phyloP scores from a whole-genome alignment of 2,888 invertebrate species.

The Tenthredo livida region DNA sequence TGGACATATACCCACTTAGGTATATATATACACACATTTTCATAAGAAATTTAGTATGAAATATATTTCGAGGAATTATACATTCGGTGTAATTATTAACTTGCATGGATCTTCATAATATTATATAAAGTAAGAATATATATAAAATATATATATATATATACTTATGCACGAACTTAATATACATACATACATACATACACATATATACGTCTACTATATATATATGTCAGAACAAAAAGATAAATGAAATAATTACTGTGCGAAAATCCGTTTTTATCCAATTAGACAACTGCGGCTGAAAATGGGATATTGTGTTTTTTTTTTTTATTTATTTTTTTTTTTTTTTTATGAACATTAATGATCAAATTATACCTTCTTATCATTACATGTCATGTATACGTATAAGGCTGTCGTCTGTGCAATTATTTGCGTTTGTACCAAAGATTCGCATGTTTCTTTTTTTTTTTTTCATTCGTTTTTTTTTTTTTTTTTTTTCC shows the following conservation, averaged over 20 bases:
- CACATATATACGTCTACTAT: too few relatives aligned
- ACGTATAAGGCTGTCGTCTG: slow-evolving; percentile 48
- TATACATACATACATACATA: neutral
- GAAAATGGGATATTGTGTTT: slow-evolving; percentile 41
- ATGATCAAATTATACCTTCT: slow-evolving; percentile 20
- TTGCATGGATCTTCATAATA: slow-evolving; percentile 28
- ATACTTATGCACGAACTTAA: neutral
- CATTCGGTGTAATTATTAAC: slow-evolving; percentile 1
- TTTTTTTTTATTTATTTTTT: neutral
- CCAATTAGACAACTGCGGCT: slow-evolving; percentile 53
- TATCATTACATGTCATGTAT: slow-evolving; percentile 39
- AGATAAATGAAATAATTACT: neutral
- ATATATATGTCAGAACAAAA: slow-evolving; percentile 5
- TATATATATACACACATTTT: slow-evolving; percentile 2
- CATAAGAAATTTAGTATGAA: neutral
- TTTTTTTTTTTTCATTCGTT: neutral
- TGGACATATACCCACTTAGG: neutral
- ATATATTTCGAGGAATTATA: neutral
- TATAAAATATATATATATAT: neutral
- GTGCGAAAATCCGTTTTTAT: slow-evolving; percentile 69
- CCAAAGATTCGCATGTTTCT: slow-evolving; percentile 43
- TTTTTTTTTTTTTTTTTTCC: neutral
- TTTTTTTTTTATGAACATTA: slow-evolving; percentile 30
- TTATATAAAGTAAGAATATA: neutral
- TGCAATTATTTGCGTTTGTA: slow-evolving; percentile 39